Conservation (phyloP, 1,140 invertebrate genomes). For the Macrobrachium nipponense region DNA sequence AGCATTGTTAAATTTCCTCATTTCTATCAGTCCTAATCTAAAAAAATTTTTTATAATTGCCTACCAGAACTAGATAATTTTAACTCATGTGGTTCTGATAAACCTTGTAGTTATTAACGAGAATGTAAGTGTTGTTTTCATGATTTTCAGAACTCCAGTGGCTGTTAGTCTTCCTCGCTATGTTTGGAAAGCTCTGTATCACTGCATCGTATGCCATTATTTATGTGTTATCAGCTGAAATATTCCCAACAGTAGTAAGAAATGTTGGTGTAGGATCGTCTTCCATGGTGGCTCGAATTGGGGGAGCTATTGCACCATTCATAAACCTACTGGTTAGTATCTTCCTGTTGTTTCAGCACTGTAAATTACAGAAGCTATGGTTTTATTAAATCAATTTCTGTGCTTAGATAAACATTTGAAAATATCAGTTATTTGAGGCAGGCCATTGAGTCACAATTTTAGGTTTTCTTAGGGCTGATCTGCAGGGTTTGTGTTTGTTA, state of each 20-base stretch:
- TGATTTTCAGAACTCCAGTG: conserved; percentile 24
- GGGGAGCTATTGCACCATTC: conserved; percentile 58
- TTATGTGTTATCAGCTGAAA: conserved; percentile 88
- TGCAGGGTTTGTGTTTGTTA: too few species aligned
- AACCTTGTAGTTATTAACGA: not conserved
- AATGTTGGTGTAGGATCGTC: conserved; percentile 60
- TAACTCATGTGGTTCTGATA: not conserved
- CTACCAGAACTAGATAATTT: not conserved
- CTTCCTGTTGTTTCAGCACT: not conserved
- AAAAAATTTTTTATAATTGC: too few species aligned
- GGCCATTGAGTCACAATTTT: too few species aligned
- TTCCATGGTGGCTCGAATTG: conserved; percentile 62
- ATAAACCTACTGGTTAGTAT: conserved; percentile 47
- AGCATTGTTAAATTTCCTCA: too few species aligned
- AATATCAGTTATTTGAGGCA: too few species aligned
- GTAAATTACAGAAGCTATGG: conserved; percentile 27
- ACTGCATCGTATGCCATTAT: conserved; percentile 87
- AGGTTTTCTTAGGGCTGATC: too few species aligned
- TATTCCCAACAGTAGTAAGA: conserved; percentile 80
- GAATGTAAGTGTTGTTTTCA: not conserved
- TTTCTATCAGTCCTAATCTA: not conserved
- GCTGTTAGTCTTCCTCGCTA: conserved; percentile 65
- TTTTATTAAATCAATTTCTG: conserved; percentile 78
- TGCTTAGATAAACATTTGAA: conserved; percentile 69
- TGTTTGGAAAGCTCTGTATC: conserved; percentile 88